These are phyloP conservation scores for Bufo gargarizans DNA, from an alignment of 2,113 vertebrate genomes.

Conservation along the genomic window DNA sequence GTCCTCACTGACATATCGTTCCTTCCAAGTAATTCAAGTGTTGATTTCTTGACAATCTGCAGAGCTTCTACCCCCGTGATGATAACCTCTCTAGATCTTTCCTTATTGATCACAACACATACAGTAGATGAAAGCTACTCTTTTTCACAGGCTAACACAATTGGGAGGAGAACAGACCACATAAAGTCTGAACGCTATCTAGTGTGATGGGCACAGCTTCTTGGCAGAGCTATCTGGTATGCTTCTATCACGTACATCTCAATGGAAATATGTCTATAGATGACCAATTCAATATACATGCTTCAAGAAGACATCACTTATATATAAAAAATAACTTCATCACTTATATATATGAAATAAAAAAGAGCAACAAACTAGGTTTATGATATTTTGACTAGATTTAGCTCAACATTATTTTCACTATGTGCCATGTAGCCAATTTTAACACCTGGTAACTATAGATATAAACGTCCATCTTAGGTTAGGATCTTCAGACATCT, in stretches of 20 bases:
- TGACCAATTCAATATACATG: not conserved
- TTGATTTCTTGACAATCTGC: constrained; percentile 58
- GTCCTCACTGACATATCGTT: constrained; percentile 45
- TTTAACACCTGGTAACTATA: not conserved
- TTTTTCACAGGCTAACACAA: not conserved
- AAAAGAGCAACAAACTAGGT: not conserved
- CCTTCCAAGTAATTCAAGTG: constrained; percentile 56
- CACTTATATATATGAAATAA: not conserved
- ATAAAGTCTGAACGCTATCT: not conserved
- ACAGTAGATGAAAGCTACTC: constrained; percentile 24
- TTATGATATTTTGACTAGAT: not conserved
- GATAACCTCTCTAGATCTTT: constrained; percentile 53
- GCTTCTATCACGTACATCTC: not conserved
- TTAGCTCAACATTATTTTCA: not conserved
- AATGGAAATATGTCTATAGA: not conserved
- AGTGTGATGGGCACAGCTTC: not conserved
- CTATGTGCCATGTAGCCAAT: not conserved
- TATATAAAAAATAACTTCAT: not conserved
- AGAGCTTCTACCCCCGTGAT: constrained; percentile 37
- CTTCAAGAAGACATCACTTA: not conserved
- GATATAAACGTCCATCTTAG: too few relatives aligned
- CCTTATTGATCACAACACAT: constrained; percentile 52
- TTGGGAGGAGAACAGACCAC: not conserved
- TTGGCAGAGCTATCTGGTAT: not conserved
- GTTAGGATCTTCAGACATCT: too few relatives aligned